Evolutionary conservation across 2,888 invertebrate species (phyloP), one percentile per base, ranked within the genome.

Genomic region (Germaria angustata): DNA sequence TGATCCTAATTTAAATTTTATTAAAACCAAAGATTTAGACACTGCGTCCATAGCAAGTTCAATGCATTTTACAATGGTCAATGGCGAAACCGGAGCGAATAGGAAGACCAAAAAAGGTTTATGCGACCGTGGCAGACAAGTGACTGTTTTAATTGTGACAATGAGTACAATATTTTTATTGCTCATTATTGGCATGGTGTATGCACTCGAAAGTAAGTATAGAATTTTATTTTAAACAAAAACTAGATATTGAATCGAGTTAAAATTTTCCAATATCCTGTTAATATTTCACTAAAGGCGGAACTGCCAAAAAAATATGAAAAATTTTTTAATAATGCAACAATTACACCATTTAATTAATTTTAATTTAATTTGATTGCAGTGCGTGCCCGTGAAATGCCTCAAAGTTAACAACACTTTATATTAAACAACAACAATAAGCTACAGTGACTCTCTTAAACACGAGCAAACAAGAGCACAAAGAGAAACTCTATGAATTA

Each of bases 61-160:
- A 81, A 96, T 95, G 88, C 96, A 96, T 91, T 96, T 96, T 90
- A 96, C 96, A 11, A 95, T 96, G 72, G 95, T 96, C 81, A 96
- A 96, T 89, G 95, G 95, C 72, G 93, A 95, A 86, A 93, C 94
- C 71, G 93, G 94, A 87, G 93, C 93, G 83, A 90, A 90, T 65
- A 93, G 94, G 88, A 92, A 93, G 82, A 92, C 92, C 83, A 94
- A 94, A 87, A 93, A 93, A 85, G 95, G 94, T 88, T 95, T 95
- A 90, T 96, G 95, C 90, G 93, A 94, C 88, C 94, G 94, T 85
- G 93, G 93, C 78, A 95, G 96, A 88, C 96, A 96, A 91, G 93
- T 96, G 86, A 96, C 96, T 73, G 95, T 96, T 72, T 93, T 96
- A 84, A 95, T 96, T 84, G 93, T 95, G 89, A 95, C 95, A 66